Evolutionary conservation across 2,888 invertebrate genomes (phyloP).

Genomic region (Hydrotaea cyrtoneurina): DNA sequence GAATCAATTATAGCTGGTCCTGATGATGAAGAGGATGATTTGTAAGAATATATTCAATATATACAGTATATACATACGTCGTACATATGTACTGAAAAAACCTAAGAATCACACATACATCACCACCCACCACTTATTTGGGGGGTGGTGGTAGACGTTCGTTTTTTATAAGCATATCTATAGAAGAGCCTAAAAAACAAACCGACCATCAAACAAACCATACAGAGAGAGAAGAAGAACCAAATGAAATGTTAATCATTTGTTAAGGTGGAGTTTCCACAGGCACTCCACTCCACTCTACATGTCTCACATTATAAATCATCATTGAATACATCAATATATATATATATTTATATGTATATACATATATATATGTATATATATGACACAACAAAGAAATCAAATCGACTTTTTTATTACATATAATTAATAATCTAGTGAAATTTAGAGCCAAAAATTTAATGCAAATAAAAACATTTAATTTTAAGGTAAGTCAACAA

Average conservation of each 20-base stretch:
- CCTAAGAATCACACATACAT: not conserved
- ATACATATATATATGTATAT: slow-evolving; percentile 38
- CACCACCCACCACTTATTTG: not conserved
- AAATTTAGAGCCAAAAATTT: slow-evolving; percentile 76
- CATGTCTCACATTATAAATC: slow-evolving; percentile 15
- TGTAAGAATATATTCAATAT: slow-evolving; percentile 64
- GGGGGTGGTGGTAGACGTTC: slow-evolving; percentile 4
- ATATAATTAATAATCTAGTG: slow-evolving; percentile 56
- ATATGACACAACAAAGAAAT: slow-evolving; percentile 54
- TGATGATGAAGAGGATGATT: slow-evolving; percentile 66
- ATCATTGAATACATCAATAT: not conserved
- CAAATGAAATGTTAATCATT: slow-evolving; percentile 33
- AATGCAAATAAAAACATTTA: slow-evolving; percentile 69
- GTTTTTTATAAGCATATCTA: slow-evolving; percentile 53
- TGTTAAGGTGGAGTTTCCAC: slow-evolving; percentile 4
- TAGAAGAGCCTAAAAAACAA: slow-evolving; percentile 46
- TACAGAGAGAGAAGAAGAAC: slow-evolving; percentile 1
- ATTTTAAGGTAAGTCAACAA: slow-evolving; percentile 72
- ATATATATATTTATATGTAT: slow-evolving; percentile 15
- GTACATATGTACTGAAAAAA: not conserved
- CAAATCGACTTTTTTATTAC: slow-evolving; percentile 66
- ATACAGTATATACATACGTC: slow-evolving; percentile 23
- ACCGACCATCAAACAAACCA: slow-evolving; percentile 33
- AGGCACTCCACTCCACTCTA: slow-evolving; percentile 42
- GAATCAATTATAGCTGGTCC: slow-evolving; percentile 64